These are phyloP conservation scores for Drosophila ohnishii DNA, from an alignment of 1,140 invertebrate species.

Conservation along the genomic window DNA sequence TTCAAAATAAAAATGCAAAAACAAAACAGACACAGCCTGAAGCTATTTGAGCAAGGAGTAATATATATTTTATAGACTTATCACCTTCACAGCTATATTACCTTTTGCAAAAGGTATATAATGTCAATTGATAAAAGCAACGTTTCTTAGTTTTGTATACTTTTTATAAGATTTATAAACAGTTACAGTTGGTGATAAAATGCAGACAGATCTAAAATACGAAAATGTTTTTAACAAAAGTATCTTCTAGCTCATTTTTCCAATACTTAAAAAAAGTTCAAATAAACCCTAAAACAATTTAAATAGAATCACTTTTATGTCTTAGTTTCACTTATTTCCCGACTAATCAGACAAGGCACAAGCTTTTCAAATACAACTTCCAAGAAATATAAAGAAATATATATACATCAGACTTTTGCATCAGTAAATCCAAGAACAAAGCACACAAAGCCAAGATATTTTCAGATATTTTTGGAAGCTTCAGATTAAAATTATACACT, in stretches of 20 bases:
- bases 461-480: background rate
- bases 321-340: no score
- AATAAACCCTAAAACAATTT: no score
- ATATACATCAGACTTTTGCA: background rate
- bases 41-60: background rate
- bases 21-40: background rate
- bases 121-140: slow-evolving; percentile 5
- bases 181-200: background rate
- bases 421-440: slow-evolving; percentile 2
- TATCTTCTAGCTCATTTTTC: no score
- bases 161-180: background rate
- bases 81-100: slow-evolving; percentile 11
- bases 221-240: no score
- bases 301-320: no score
- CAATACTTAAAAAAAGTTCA: no score
- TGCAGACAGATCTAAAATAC: no score
- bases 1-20: background rate
- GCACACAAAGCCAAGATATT: slow-evolving; percentile 12
- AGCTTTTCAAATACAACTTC: background rate
- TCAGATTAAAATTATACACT: background rate
- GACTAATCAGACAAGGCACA: background rate
- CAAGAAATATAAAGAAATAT: slow-evolving; percentile 1
- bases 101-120: background rate
- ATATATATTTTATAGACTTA: slow-evolving; percentile 9
- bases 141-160: background rate